Conservation (phyloP, 2,888 invertebrate genomes). For the Drosophila phalerata region DNA sequence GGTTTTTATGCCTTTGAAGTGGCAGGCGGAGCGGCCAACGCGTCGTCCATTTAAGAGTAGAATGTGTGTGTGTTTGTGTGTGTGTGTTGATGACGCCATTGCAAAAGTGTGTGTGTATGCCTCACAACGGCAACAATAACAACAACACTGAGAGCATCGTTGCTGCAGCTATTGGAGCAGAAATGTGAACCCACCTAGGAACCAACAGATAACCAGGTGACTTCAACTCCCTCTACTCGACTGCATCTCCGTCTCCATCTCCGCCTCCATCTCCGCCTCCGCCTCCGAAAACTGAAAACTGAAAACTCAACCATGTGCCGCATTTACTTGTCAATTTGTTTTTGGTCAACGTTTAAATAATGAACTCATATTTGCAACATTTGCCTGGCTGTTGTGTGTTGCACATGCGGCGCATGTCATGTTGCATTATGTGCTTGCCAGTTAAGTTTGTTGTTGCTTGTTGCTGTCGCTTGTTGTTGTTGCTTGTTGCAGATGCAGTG, state of each 20-base stretch:
- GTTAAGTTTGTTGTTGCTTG: conserved; percentile 27
- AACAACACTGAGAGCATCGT: conserved; percentile 52
- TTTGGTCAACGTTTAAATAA: conserved; percentile 83
- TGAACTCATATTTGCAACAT: conserved; percentile 83
- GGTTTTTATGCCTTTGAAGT: conserved; percentile 73
- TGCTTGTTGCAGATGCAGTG: conserved; percentile 24
- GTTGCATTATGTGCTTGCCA: conserved; percentile 75
- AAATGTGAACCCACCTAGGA: conserved; percentile 75
- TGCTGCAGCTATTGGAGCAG: conserved; percentile 75
- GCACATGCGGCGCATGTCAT: conserved; percentile 82
- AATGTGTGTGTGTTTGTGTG: conserved; percentile 62
- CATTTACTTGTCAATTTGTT: conserved; percentile 83
- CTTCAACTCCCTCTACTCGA: conserved; percentile 30
- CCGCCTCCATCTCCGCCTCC: too few relatives aligned
- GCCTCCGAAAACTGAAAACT: conserved; percentile 7
- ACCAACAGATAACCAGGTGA: conserved; percentile 32
- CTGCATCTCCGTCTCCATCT: neutral
- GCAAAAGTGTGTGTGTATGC: conserved; percentile 42
- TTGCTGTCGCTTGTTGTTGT: conserved; percentile 11
- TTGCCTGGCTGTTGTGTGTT: conserved; percentile 69
- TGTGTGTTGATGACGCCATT: conserved; percentile 74
- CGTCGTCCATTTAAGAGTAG: conserved; percentile 71
- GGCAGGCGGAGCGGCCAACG: conserved; percentile 68
- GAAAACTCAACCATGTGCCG: conserved; percentile 71
- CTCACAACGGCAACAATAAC: conserved; percentile 32